Evolutionary conservation across 2,888 invertebrate genomes (phyloP).

Genomic region (Conistra vaccinii): DNA sequence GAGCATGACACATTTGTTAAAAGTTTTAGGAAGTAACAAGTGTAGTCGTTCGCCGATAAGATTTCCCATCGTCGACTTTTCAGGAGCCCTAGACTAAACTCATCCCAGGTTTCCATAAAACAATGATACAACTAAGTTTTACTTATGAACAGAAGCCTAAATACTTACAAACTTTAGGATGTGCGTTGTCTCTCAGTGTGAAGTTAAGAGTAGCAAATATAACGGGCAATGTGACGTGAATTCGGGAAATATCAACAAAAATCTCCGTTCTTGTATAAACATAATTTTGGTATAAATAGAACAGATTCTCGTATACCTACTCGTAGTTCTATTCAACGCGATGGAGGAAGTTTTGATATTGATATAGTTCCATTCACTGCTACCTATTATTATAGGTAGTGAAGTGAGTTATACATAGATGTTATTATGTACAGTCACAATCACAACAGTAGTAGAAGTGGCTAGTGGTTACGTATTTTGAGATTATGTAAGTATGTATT

Average conservation of each 20-base stretch:
- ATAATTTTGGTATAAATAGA: conserved; percentile 2
- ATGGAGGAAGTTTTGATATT: conserved; percentile 35
- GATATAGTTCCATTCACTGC: conserved; percentile 13
- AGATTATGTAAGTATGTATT: no score
- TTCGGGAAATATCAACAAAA: neutral
- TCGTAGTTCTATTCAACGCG: neutral
- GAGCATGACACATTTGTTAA: neutral
- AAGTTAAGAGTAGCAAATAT: neutral
- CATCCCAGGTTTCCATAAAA: no score
- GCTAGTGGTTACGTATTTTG: neutral
- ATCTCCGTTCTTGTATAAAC: neutral
- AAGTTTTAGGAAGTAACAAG: neutral
- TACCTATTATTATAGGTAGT: no score
- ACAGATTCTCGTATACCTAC: neutral
- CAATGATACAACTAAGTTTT: neutral
- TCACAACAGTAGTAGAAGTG: neutral
- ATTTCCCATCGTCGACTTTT: neutral
- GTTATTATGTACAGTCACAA: neutral
- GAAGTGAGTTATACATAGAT: neutral
- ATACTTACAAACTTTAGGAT: no score
- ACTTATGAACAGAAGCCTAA: neutral
- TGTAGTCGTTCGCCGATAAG: neutral
- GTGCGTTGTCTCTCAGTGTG: no score
- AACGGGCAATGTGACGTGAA: neutral
- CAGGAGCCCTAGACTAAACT: no score